Evolutionary conservation across 2,113 vertebrate genomes (phyloP).

Genomic region (Pygoscelis antarcticus): DNA sequence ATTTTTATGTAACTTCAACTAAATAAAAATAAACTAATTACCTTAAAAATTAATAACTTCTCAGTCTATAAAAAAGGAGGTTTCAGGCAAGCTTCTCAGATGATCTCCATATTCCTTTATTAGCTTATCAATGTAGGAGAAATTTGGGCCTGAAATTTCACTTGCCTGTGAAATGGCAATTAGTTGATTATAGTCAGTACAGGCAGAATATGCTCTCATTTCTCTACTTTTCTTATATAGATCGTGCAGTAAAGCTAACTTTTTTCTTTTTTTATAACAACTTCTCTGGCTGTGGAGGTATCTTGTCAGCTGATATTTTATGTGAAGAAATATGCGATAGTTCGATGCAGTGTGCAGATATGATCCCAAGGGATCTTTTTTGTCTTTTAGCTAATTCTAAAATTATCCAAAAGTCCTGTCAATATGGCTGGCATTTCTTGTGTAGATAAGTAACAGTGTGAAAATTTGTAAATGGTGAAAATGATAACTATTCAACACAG

Average conservation of each 20-base stretch:
- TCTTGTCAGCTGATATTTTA: neutral
- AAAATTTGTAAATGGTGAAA: neutral
- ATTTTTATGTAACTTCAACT: neutral
- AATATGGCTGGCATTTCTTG: neutral
- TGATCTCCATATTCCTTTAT: neutral
- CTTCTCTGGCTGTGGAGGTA: neutral
- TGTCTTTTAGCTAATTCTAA: neutral
- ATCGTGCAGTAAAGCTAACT: neutral
- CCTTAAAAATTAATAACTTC: neutral
- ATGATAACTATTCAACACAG: neutral
- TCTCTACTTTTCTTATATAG: neutral
- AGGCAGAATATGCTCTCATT: neutral
- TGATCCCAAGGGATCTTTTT: neutral
- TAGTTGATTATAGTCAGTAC: neutral
- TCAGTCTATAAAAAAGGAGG: neutral
- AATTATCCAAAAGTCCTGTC: neutral
- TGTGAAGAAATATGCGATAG: neutral
- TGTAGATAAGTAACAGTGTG: neutral
- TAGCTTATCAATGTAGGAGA: neutral
- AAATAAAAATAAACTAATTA: neutral
- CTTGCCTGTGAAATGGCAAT: neutral
- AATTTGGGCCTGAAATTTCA: neutral
- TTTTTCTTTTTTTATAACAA: neutral
- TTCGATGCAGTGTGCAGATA: neutral
- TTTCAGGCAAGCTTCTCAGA: neutral